Evolutionary conservation across 2,888 invertebrate genomes (phyloP).

Genomic region (Andrena trimmerana): DNA sequence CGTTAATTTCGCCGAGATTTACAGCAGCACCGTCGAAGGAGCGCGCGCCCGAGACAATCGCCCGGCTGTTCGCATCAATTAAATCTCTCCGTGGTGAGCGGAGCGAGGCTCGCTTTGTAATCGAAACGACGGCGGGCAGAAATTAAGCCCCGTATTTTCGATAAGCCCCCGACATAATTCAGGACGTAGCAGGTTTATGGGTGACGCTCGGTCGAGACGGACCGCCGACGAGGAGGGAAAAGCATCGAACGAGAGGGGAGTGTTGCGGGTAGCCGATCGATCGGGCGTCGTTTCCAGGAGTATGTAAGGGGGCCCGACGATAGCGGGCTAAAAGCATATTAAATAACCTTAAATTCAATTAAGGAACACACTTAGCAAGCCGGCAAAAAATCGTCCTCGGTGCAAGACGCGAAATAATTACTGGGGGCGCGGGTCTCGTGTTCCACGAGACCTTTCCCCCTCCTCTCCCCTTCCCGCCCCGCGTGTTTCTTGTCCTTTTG

Average conservation of each 20-base stretch:
- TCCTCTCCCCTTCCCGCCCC: slow-evolving; percentile 2
- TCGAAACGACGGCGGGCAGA: slow-evolving; percentile 68
- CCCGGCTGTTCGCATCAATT: slow-evolving; percentile 62
- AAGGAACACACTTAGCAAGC: slow-evolving; percentile 79
- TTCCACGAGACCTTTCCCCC: slow-evolving; percentile 32
- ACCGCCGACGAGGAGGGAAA: slow-evolving; percentile 57
- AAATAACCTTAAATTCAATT: slow-evolving; percentile 84
- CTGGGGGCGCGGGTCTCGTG: slow-evolving; percentile 62
- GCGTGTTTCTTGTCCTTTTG: slow-evolving; percentile 11
- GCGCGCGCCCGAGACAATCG: slow-evolving; percentile 51
- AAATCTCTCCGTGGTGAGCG: slow-evolving; percentile 55
- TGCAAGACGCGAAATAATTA: slow-evolving; percentile 80
- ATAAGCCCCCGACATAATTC: slow-evolving; percentile 70
- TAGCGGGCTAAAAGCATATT: slow-evolving; percentile 79
- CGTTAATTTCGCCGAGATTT: slow-evolving; percentile 54
- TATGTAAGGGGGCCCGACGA: slow-evolving; percentile 59
- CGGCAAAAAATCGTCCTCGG: slow-evolving; percentile 76
- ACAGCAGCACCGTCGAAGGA: slow-evolving; percentile 24
- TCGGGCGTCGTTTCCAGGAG: slow-evolving; percentile 69
- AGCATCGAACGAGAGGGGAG: slow-evolving; percentile 20
- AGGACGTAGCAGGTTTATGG: slow-evolving; percentile 72
- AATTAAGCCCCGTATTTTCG: slow-evolving; percentile 71
- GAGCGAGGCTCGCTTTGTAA: slow-evolving; percentile 61
- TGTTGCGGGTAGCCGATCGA: slow-evolving; percentile 50
- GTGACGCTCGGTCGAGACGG: slow-evolving; percentile 63